Base-by-base conservation (phyloP, 2,888 invertebrate genomes). In the Lomographa bimaculata region DNA sequence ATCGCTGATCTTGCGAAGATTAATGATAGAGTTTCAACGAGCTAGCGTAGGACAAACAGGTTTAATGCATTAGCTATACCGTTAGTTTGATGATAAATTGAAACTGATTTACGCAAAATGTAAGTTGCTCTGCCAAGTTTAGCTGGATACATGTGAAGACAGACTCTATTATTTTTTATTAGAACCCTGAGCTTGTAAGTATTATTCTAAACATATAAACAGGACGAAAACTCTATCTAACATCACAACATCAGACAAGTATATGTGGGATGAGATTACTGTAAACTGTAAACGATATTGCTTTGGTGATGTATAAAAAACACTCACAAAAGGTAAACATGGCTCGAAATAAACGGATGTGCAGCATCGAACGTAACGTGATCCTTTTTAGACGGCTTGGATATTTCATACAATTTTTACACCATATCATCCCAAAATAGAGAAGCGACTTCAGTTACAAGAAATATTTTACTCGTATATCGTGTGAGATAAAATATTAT, bases 241-340 rank as follows among this genome's bases (percentile, higher is more conserved):
- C 39, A 19, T 20, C 19, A 21, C 3, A 29, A 16, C 16, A 3
- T 6, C 20, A 4, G 28, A 16, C 9, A 20, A 21, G 20, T 34
- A 25, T 5, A 40, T 19, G 34, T 32, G 9, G 10, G 35, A 21
- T 16, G 20, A 11, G 9, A 42, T 36, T 25, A 30, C 50, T 46
- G 53, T 43, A 53, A 46, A 50, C 38, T 48, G 46, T 41, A 46
- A 60, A 57, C 38, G 38, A 54, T 59, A 60, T 57, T 29, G 54
- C 49, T 57, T 54, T 56, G 67, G 57, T 66, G 66, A 69, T 62
- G 61, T 63, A 59, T 59, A 63, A 58, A 62, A 67, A 69, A 60
- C 66, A 67, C 53, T 64, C 54, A 53, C 50, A 46, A 47, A 61
- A 60, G 38, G 56, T 68, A 72, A 73, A 71, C 70, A 71, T 58